Evolutionary conservation across 1,140 invertebrate genomes (phyloP).

Genomic region (Adelges cooleyi): DNA sequence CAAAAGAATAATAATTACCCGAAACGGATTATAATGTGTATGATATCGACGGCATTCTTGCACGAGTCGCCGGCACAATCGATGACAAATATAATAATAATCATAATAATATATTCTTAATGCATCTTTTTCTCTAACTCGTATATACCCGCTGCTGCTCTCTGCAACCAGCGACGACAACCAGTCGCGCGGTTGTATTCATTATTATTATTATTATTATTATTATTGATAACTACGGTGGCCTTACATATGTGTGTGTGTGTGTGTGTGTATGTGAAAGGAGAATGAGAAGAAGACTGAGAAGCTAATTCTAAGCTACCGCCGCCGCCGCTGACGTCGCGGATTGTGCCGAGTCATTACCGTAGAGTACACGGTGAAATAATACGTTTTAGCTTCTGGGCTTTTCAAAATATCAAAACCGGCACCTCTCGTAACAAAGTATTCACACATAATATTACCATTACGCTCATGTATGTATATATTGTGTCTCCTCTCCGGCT

Average conservation of each 20-base stretch:
- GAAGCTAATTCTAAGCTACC: conserved; percentile 24
- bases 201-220: no score
- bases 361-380: conserved; percentile 8
- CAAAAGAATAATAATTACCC: conserved; percentile 27
- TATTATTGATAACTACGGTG: conserved; percentile 25
- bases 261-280: not conserved
- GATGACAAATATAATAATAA: conserved; percentile 27
- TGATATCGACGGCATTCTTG: conserved; percentile 25
- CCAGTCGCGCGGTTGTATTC: conserved; percentile 1
- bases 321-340: no score
- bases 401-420: conserved; percentile 5
- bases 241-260: not conserved
- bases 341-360: conserved; percentile 27
- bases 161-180: no score
- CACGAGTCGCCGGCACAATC: conserved; percentile 23
- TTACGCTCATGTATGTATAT: no score
- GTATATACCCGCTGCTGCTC: conserved; percentile 4
- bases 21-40: conserved; percentile 16
- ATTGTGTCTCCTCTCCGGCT: no score
- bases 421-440: conserved; percentile 14
- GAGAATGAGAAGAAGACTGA: not conserved
- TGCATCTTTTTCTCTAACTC: conserved; percentile 9
- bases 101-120: conserved; percentile 7
- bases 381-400: conserved; percentile 29
- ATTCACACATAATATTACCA: not conserved